phyloP scores from a whole-genome alignment of 1,140 invertebrate species.

The Ectropis grisescens region DNA sequence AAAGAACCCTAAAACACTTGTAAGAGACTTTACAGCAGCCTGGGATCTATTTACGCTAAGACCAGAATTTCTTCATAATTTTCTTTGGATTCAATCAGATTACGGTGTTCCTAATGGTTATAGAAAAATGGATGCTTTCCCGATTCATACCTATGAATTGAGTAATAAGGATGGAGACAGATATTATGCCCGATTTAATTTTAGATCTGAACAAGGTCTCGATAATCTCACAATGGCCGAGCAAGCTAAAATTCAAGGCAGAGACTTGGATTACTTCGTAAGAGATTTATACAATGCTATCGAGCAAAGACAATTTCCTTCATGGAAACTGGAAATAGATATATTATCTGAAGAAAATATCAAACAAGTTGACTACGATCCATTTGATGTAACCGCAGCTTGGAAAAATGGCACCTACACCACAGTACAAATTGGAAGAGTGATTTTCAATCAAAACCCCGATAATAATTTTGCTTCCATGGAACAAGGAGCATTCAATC shows the following conservation, averaged over 20 bases:
- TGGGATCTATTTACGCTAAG: conserved; percentile 90
- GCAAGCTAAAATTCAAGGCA: conserved; percentile 14
- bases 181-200: conserved; percentile 82
- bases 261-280: conserved; percentile 29
- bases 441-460: conserved; percentile 86
- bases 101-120: conserved; percentile 90
- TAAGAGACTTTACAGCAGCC: conserved; percentile 83
- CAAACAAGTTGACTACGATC: conserved; percentile 67
- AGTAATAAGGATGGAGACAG: conserved; percentile 72
- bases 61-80: conserved; percentile 84
- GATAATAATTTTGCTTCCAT: conserved; percentile 88
- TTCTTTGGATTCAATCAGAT: conserved; percentile 86
- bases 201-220: conserved; percentile 78
- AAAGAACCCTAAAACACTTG: conserved; percentile 77
- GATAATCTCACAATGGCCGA: conserved; percentile 66
- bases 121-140: conserved; percentile 76
- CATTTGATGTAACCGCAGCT: conserved; percentile 78
- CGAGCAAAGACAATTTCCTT: conserved; percentile 72
- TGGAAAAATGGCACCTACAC: conserved; percentile 89
- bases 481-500: conserved; percentile 89
- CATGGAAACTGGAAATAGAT: conserved; percentile 77
- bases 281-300: conserved; percentile 41
- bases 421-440: conserved; percentile 84
- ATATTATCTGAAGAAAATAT: conserved; percentile 68
- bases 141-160: conserved; percentile 79